Conservation (phyloP, 1,140 invertebrate genomes). For the Aphis craccivora region DNA sequence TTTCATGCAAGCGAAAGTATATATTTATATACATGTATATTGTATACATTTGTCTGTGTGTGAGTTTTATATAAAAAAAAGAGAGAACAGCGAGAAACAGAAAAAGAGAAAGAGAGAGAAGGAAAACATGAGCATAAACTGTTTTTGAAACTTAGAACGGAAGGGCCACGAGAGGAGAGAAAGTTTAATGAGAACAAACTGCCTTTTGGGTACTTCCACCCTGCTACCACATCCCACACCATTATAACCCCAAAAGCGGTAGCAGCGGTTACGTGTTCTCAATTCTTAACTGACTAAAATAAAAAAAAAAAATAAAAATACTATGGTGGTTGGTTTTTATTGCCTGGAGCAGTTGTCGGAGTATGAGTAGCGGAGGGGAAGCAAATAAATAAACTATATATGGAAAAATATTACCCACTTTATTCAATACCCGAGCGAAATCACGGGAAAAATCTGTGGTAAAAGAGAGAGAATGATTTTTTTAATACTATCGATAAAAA, state of each 20-base stretch:
- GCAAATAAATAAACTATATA: slow-evolving; percentile 51
- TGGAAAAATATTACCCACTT: slow-evolving; percentile 53
- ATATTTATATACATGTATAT: slow-evolving; percentile 31
- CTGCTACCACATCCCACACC: neutral
- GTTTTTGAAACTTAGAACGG: slow-evolving; percentile 42
- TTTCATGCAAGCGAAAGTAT: slow-evolving; percentile 56
- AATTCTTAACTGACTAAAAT: slow-evolving; percentile 40
- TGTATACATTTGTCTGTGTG: neutral
- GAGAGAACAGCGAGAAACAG: neutral
- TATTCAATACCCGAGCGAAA: slow-evolving; percentile 51
- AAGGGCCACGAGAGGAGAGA: slow-evolving; percentile 29
- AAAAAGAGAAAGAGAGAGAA: neutral
- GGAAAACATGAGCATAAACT: slow-evolving; percentile 43
- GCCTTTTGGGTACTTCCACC: slow-evolving; percentile 49
- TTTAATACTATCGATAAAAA: slow-evolving; percentile 52
- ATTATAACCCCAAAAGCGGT: slow-evolving; percentile 49
- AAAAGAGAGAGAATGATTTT: neutral
- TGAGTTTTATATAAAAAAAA: slow-evolving; percentile 24
- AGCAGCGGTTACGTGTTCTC: slow-evolving; percentile 55
- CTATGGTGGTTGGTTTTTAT: slow-evolving; percentile 55
- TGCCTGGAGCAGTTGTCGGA: slow-evolving; percentile 24
- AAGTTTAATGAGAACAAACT: slow-evolving; percentile 57
- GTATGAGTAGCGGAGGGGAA: neutral
- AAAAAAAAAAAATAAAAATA: slow-evolving; percentile 45
- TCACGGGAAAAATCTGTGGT: neutral